Conservation (phyloP, 2,797 vertebrate species). For the Gadopsis bispinosus region DNA sequence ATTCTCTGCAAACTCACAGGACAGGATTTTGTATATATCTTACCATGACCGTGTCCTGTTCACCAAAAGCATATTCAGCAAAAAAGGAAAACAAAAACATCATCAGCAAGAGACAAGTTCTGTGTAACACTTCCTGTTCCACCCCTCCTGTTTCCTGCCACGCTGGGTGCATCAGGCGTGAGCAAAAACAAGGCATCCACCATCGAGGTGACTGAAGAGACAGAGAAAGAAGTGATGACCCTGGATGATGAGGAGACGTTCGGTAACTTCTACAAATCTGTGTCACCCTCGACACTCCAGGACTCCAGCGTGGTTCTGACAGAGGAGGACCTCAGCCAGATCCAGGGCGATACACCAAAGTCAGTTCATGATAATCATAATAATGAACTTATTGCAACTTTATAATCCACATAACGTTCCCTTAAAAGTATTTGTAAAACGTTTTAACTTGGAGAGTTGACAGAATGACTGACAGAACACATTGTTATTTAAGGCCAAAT, state of each 20-base stretch:
- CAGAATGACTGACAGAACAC: too few relatives aligned
- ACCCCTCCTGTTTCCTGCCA: conserved; percentile 21
- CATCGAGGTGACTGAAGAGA: conserved; percentile 85
- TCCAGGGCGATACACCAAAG: conserved; percentile 82
- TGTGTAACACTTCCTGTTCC: conserved; percentile 23
- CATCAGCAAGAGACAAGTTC: neutral
- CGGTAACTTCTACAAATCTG: conserved; percentile 82
- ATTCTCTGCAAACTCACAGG: neutral
- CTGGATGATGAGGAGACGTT: conserved; percentile 87
- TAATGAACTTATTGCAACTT: neutral
- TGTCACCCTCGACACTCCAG: conserved; percentile 64
- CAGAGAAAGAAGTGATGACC: conserved; percentile 88
- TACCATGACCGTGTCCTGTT: neutral
- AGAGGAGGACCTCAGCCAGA: conserved; percentile 82
- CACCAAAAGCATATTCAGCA: neutral
- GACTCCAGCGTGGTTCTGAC: conserved; percentile 70
- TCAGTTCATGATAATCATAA: conserved; percentile 51
- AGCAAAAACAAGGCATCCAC: conserved; percentile 78
- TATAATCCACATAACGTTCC: neutral
- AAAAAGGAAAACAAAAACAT: neutral
- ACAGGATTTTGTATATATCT: neutral
- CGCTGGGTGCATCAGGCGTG: conserved; percentile 56
- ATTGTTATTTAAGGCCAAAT: too few relatives aligned
- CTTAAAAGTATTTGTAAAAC: neutral
- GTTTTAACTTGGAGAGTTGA: neutral